Evolutionary conservation across 2,113 vertebrate genomes (phyloP), one percentile per base, ranked within the genome.

Genomic region (Tetrax tetrax): DNA sequence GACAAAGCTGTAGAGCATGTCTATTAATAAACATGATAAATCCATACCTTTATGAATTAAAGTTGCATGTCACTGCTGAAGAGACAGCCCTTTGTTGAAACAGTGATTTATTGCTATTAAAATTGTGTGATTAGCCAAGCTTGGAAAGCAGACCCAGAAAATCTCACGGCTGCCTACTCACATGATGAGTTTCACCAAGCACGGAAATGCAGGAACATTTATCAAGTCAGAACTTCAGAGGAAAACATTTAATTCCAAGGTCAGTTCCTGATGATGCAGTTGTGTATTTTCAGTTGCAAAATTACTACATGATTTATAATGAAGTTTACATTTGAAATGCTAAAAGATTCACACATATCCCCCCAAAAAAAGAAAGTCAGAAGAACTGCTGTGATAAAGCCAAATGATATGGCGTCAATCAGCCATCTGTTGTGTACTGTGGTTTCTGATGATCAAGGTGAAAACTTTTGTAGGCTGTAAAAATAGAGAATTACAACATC

Each of bases 31-130:
- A 90, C 76, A 89, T 63, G 68, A 93, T 72, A 80, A 91, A 93
- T 83, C 38, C 76, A 53, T 43, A 94, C 76, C 61, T 96, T 65
- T 81, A 72, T 87, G 76, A 92, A n/a, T 69, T 84, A 90, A 94
- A 90, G 70, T 80, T 96, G 60, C 84, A 59, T 2, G 0, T 89
- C 82, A 63, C 69, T 72, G 69, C 72, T 9, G 2, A 74, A 82
- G 86, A 94, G 88, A 89, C 83, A 84, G 63, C n/a, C 45, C 29
- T 96, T 93, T 79, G 71, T 93, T 97, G 83, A 87, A 87, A 82
- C 12, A 81, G 45, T 95, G 95, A 92, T 94, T 94, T 97, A 92
- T 93, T 87, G 77, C 86, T 92, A 80, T 96, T 94, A 92, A 96
- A 92, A 76, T 56, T 53, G 27, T 92, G 87, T 80, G 79, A 91